Evolutionary conservation across 2,888 invertebrate genomes (phyloP).

Genomic region (Anagyrus pseudococci): DNA sequence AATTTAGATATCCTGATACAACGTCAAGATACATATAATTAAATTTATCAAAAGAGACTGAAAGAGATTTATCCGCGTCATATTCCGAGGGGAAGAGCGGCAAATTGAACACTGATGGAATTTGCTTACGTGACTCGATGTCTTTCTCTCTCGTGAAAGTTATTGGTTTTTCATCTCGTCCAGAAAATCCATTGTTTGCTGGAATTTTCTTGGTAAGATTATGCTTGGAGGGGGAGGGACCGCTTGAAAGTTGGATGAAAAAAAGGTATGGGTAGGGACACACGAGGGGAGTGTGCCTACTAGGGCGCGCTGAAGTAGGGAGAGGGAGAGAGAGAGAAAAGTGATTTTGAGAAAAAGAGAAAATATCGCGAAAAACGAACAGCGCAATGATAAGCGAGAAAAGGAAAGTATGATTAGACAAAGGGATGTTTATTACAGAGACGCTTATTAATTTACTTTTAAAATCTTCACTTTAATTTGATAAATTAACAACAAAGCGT

Average conservation of each 20-base stretch:
- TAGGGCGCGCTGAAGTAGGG: not conserved
- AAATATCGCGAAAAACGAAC: too few relatives aligned
- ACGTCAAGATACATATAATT: too few relatives aligned
- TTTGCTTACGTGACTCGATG: constrained; percentile 36
- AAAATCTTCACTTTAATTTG: too few relatives aligned
- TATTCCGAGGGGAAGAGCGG: not conserved
- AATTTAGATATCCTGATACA: too few relatives aligned
- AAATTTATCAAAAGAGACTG: too few relatives aligned
- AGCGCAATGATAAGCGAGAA: too few relatives aligned
- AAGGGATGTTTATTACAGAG: too few relatives aligned
- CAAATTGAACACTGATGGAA: constrained; percentile 28
- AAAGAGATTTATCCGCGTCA: too few relatives aligned
- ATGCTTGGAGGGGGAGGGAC: constrained; percentile 1
- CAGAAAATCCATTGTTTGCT: constrained; percentile 35
- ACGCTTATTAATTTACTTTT: too few relatives aligned
- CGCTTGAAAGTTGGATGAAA: constrained; percentile 18
- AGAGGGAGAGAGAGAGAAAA: constrained; percentile 25
- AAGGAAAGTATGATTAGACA: too few relatives aligned
- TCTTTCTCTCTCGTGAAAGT: constrained; percentile 23
- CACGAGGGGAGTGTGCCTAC: not conserved
- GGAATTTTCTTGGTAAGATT: constrained; percentile 13
- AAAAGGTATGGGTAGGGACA: constrained; percentile 12
- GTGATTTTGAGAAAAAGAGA: constrained; percentile 22
- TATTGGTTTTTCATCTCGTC: constrained; percentile 36
- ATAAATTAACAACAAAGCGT: too few relatives aligned